Base-by-base conservation (phyloP, 2,888 invertebrate species). In the Ormyrus pomaceus region DNA sequence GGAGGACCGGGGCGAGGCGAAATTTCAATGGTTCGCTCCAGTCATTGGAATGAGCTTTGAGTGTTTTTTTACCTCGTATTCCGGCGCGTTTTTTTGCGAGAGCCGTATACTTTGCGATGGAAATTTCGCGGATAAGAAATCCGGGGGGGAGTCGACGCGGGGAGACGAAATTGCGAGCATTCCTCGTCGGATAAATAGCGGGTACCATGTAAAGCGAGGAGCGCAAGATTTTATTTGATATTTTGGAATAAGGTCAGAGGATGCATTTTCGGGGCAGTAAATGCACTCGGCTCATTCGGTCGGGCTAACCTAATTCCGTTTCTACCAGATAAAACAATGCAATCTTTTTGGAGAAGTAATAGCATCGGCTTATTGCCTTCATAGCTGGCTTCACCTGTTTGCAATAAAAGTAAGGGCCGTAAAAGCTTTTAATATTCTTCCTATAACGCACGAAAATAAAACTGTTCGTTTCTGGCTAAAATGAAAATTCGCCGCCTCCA, bases 11-110 rank as follows among this genome's bases (percentile, higher is more conserved):
- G 46, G 10, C 5, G 6, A 19, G 51, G 34, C n/a, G 56, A 68
- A 61, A 75, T 75, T 68, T 75, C 75, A 59, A 75, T 75, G 53
- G 66, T 68, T 50, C 19, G 50, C 66, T 68, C 46, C 53, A 61
- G 53, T 75, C 50, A 71, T 61, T 51, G 13, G 55, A 19, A 55
- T 13, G 58, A 59, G 59, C 59, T 53, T 51, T 45, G 45, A 11
- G 53, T 7, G n/a, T 58, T 75, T 68, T 68, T 66, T 53, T 58
- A 11, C n/a, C 8, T 58, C 53, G 11, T 34, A 13, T 13, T 13
- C 51, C 34, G 34, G 34, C 3, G 4, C 34, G 34, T 4, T 34
- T 34, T 34, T 34, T 4, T 34, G 34, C 34, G 34, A 34, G 34
- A 34, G 34, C 34, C n/a, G 4, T 50, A 51, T 50, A 51, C 62